Evolutionary conservation across 1,140 invertebrate species (phyloP), one percentile per base, ranked within the genome.

Genomic region (Thaumatotibia leucotreta): DNA sequence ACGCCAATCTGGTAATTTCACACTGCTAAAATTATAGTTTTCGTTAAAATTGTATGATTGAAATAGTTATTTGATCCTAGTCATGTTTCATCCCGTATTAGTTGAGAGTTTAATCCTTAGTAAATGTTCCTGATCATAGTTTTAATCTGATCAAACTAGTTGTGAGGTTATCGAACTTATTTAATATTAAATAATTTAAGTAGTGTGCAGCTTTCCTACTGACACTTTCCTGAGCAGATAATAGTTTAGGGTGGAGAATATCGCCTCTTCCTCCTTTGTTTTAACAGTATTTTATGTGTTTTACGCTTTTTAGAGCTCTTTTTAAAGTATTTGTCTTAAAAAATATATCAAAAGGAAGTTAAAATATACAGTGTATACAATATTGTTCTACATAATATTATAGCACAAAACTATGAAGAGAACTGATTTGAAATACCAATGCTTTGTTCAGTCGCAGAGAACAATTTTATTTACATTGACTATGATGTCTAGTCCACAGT

Each of bases 41-140:
- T 39, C 9, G 33, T 39, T 11, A 24, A 58, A 1, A 29, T 58
- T 24, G 11, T 14, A 27, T 27, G 29, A 6, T 58, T 58, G 27
- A 58, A 58, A 27, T 58, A n/a, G 52, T 58, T 58, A 14, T 14
- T 58, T 14, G 52, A 14, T 29, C 52, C 52, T 58, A 58, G 52
- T 58, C 24, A 27, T 14, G 23, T 58, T 58, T 29, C 52, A 58
- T 58, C 52, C 52, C 52, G 52, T 58, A 54, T 11, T 27, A 29
- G 24, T 74, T 66, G 31, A 71, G 63, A 63, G 50, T 69, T 76
- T 73, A 68, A 74, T 73, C 65, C 49, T 76, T 80, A 77, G 76
- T 81, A 61, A 79, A 79, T 65, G 80, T 86, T 84, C 79, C 80
- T 82, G 79, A 75, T 74, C 50, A 72, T 80, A 79, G 68, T 75